A percentile compares a stretch with the other conserved stretches of the same genome.
Conservation (phyloP, 2,113 vertebrate genomes). For the Dryoscopus gambensis region DNA sequence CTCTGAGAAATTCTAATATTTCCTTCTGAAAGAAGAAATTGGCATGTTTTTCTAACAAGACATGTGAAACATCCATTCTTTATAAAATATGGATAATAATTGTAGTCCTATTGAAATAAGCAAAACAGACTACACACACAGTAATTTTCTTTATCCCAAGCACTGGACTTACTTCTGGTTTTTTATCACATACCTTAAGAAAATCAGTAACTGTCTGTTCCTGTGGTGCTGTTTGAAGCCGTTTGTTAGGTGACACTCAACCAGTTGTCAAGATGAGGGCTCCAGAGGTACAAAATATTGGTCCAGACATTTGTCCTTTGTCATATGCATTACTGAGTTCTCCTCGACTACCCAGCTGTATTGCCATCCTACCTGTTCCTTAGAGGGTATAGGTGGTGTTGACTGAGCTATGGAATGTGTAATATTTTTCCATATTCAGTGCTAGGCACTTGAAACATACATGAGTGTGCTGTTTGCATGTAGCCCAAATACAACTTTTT, state of each 20-base stretch:
- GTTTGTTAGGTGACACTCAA: neutral
- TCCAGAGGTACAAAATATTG: neutral
- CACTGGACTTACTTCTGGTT: neutral
- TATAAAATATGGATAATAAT: neutral
- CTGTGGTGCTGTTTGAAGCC: neutral
- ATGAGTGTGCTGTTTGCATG: neutral
- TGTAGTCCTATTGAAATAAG: neutral
- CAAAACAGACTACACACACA: neutral
- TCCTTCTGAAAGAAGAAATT: neutral
- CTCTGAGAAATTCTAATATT: neutral
- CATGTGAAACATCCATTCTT: neutral
- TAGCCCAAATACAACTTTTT: neutral
- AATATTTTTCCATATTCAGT: neutral
- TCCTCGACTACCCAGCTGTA: neutral
- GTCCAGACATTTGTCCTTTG: neutral
- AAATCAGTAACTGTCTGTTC: neutral
- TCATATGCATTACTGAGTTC: neutral
- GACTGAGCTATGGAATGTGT: neutral
- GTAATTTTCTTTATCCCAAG: neutral
- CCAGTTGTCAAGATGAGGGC: neutral
- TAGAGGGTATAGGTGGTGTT: neutral
- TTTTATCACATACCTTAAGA: neutral
- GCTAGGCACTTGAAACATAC: neutral
- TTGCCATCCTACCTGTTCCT: neutral
- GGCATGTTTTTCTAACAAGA: neutral